Base-by-base conservation (phyloP, 1,140 invertebrate species). In the Lordiphosa stackelbergi region DNA sequence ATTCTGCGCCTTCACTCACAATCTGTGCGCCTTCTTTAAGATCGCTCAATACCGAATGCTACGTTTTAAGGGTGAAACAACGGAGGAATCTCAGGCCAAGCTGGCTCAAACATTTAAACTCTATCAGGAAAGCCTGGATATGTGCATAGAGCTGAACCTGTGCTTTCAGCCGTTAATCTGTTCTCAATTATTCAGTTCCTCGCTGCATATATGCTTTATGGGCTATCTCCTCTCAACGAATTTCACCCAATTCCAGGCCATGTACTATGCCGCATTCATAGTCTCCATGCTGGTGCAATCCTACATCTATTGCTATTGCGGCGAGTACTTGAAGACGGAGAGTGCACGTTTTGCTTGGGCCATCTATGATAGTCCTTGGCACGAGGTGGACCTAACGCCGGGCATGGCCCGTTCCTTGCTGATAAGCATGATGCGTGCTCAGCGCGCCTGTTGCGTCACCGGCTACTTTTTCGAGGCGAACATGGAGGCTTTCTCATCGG, bases 381-480 rank as follows among this genome's bases (percentile, higher is more conserved):
- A 74, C 9, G 55, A 74, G 2, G 54, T 31, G 0, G 28, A 28
- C 7, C 56, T 40, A 35, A 40, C 54, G 4, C 2, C 54, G 1
- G 42, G 38, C n/a, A 53, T 74, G 1, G 41, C 47, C 0, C 48
- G 65, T 0, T 61, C 63, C 0, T 16, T 75, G 34, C 38, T 56
- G 13, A 47, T 77, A 19, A 72, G 73, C 19, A 72, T 77, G 48
- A 77, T 77, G 58, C 43, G 73, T 0, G 73, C 73, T 0, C 68
- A 72, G 8, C 48, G 28, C 0, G 68, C 62, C 2, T 68, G 65
- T 28, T 54, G 43, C 13, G 72, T 77, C 5, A 70, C 69, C 13
- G 73, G 64, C 0, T 69, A 64, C 49, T 77, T 77, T 31, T 77
- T 77, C 0, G 73, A 69, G 52, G 73, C 68, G 12, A 77, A 69